Evolutionary conservation across 2,888 invertebrate genomes (phyloP).

Genomic region (Acanthoscelides obtectus): DNA sequence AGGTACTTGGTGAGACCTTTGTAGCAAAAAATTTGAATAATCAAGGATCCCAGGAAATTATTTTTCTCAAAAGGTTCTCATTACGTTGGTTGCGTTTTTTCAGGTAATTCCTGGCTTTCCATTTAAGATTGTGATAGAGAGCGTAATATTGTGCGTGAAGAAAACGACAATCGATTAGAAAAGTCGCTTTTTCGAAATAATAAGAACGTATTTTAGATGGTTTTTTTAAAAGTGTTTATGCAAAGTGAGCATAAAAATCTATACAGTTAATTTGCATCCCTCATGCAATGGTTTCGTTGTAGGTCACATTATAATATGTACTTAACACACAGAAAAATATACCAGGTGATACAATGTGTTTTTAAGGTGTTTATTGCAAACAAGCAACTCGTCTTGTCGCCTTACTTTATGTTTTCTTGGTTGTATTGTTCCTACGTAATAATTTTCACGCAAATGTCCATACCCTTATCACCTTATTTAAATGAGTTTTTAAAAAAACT

Average conservation of each 20-base stretch:
- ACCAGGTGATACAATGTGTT: no score
- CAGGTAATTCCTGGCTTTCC: constrained; percentile 1
- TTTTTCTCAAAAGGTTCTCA: not conserved
- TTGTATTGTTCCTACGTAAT: no score
- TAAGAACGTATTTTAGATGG: constrained; percentile 22
- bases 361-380: no score
- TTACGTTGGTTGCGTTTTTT: constrained; percentile 6
- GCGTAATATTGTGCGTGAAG: constrained; percentile 22
- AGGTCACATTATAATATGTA: constrained; percentile 9
- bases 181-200: constrained; percentile 22
- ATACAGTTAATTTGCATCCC: constrained; percentile 27
- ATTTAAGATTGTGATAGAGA: constrained; percentile 1
- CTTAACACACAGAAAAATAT: not conserved
- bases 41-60: not conserved
- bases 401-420: no score
- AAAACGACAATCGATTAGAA: constrained; percentile 20
- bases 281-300: constrained; percentile 23
- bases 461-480: no score
- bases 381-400: no score
- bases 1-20: not conserved
- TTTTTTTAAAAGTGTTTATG: constrained; percentile 29
- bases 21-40: not conserved
- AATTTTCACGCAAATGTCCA: no score
- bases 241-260: constrained; percentile 27
- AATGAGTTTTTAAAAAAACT: no score